These are phyloP conservation scores for Drosophila kurseongensis DNA, from an alignment of 1,140 invertebrate genomes.

Conservation along the genomic window DNA sequence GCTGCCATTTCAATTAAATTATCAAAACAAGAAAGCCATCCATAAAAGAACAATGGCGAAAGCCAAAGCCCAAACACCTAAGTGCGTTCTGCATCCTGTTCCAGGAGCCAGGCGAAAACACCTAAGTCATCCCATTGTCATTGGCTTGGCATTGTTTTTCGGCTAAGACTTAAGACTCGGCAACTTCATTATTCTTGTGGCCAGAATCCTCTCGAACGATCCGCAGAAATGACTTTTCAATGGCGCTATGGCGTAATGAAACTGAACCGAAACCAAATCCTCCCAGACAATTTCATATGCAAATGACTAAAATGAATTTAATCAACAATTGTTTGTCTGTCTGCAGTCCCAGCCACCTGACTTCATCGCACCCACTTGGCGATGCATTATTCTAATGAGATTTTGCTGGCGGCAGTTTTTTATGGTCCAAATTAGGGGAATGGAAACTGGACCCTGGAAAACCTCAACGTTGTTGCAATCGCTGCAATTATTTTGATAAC, in stretches of 20 bases:
- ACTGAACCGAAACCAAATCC: constrained; percentile 24
- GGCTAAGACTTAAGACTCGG: constrained; percentile 73
- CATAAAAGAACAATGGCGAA: constrained; percentile 46
- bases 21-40: constrained; percentile 67
- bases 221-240: constrained; percentile 76
- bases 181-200: constrained; percentile 77
- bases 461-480: constrained; percentile 56
- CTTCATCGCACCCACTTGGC: constrained; percentile 35
- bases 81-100: constrained; percentile 63
- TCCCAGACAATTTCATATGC: constrained; percentile 76
- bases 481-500: constrained; percentile 79
- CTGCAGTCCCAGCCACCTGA: constrained; percentile 8
- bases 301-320: constrained; percentile 81
- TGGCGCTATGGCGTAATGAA: constrained; percentile 71
- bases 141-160: constrained; percentile 60
- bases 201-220: constrained; percentile 39
- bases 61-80: constrained; percentile 56
- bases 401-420: constrained; percentile 72
- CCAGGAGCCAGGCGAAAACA: constrained; percentile 32
- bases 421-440: constrained; percentile 19
- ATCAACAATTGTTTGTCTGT: constrained; percentile 75
- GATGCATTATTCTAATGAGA: constrained; percentile 82
- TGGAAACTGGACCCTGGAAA: constrained; percentile 17
- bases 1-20: constrained; percentile 79
- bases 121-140: constrained; percentile 68